Percentiles rank a stretch among this genome's conserved stretches.
Evolutionary conservation across 2,113 vertebrate species (phyloP).

Genomic region (Actinemys pallida): DNA sequence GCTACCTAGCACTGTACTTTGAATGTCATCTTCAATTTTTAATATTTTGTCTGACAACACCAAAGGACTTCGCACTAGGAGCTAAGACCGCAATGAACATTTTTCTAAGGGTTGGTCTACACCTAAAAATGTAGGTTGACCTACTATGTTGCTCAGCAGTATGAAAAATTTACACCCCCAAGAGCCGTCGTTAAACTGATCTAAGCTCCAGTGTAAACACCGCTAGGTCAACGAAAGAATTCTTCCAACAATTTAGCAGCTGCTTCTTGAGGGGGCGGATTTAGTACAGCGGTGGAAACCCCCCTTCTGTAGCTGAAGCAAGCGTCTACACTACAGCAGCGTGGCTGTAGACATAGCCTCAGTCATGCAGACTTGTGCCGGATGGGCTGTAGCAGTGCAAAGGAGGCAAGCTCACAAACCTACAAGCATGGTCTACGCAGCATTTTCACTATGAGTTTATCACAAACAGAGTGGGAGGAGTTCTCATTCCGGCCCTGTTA

Average conservation of each 20-base stretch:
- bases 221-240: not conserved
- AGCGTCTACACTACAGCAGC: not conserved
- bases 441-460: slow-evolving; percentile 43
- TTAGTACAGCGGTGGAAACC: not conserved
- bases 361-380: not conserved
- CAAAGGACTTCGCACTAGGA: not conserved
- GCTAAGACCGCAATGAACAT: not conserved
- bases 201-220: not conserved
- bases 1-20: not conserved
- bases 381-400: not conserved
- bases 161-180: not conserved
- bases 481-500: not conserved
- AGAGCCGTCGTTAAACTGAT: not conserved
- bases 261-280: not conserved
- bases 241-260: not conserved
- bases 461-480: slow-evolving; percentile 15
- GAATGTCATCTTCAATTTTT: not conserved
- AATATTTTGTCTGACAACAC: fast-evolving
- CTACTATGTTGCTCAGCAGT: not conserved
- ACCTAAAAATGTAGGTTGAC: not conserved
- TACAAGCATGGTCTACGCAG: slow-evolving; percentile 32
- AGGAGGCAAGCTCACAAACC: not conserved
- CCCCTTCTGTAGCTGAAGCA: not conserved
- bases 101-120: not conserved
- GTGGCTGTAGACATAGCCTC: not conserved